Evolutionary conservation across 2,797 vertebrate species (phyloP).

Genomic region (Lophura swinhoii): DNA sequence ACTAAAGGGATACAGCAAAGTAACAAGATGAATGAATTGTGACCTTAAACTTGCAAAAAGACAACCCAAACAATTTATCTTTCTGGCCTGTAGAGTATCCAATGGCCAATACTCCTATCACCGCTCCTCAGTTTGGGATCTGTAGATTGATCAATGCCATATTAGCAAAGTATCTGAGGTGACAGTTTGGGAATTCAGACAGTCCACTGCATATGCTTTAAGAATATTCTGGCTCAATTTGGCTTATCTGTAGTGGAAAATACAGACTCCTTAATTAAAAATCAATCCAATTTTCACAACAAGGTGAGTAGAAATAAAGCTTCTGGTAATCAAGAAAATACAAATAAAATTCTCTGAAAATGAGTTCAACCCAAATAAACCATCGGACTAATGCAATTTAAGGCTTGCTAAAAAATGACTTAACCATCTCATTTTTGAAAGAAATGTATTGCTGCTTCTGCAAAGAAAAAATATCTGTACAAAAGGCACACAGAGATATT

Average conservation of each 20-base stretch:
- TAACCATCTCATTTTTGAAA: slow-evolving; percentile 25
- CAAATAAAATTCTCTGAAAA: slow-evolving; percentile 30
- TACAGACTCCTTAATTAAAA: slow-evolving; percentile 75
- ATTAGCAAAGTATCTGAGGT: slow-evolving; percentile 79
- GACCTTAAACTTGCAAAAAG: slow-evolving; percentile 93
- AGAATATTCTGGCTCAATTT: slow-evolving; percentile 72
- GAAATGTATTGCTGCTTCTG: neutral
- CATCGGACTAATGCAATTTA: neutral
- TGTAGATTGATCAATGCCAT: slow-evolving; percentile 87
- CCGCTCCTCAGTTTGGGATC: slow-evolving; percentile 75
- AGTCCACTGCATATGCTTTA: slow-evolving; percentile 71
- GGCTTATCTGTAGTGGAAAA: slow-evolving; percentile 64
- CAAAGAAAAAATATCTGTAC: neutral
- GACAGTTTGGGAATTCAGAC: slow-evolving; percentile 73
- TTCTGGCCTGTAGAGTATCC: slow-evolving; percentile 82
- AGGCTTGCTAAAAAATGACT: slow-evolving; percentile 6
- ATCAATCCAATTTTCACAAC: slow-evolving; percentile 74
- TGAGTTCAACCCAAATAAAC: neutral
- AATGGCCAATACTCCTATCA: slow-evolving; percentile 82
- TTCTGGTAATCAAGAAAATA: slow-evolving; percentile 32
- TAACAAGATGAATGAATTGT: slow-evolving; percentile 95
- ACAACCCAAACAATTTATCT: slow-evolving; percentile 93
- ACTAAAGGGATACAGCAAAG: slow-evolving; percentile 90
- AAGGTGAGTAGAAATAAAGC: slow-evolving; percentile 63
- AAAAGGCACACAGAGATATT: neutral